Evolutionary conservation across 1,140 invertebrate species (phyloP).

Genomic region (Lordiphosa clarofinis): DNA sequence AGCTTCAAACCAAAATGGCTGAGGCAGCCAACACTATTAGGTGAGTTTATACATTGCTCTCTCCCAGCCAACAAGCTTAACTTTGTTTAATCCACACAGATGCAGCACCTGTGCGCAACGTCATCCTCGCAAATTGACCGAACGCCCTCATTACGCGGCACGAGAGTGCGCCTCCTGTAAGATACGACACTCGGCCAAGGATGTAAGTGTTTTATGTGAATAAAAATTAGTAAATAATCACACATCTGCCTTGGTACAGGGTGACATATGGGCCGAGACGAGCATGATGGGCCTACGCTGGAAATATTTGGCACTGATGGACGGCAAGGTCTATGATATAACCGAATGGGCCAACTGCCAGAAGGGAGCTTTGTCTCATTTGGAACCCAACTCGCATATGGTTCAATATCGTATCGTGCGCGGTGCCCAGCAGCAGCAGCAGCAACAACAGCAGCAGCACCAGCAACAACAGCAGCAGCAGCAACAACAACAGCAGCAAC

Average conservation of each 20-base stretch:
- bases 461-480: constrained; percentile 54
- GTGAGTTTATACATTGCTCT: constrained; percentile 48
- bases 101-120: constrained; percentile 94
- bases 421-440: constrained; percentile 83
- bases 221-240: too few relatives aligned
- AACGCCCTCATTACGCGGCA: constrained; percentile 93
- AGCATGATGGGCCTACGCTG: constrained; percentile 91
- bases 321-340: constrained; percentile 95
- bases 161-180: constrained; percentile 93
- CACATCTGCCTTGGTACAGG: constrained; percentile 81
- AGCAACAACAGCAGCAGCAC: constrained; percentile 67
- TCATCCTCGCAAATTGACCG: constrained; percentile 91
- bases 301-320: constrained; percentile 98
- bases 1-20: constrained; percentile 95
- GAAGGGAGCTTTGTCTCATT: constrained; percentile 88
- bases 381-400: constrained; percentile 92
- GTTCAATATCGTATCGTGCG: constrained; percentile 95
- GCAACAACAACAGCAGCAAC: constrained; percentile 50
- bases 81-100: constrained; percentile 62
- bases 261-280: constrained; percentile 97
- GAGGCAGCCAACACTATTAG: constrained; percentile 93
- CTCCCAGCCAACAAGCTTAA: neutral
- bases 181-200: constrained; percentile 93
- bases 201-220: constrained; percentile 82
- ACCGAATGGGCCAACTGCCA: constrained; percentile 97